Conservation (phyloP, 2,113 vertebrate species). For the Cnemophilus loriae region DNA sequence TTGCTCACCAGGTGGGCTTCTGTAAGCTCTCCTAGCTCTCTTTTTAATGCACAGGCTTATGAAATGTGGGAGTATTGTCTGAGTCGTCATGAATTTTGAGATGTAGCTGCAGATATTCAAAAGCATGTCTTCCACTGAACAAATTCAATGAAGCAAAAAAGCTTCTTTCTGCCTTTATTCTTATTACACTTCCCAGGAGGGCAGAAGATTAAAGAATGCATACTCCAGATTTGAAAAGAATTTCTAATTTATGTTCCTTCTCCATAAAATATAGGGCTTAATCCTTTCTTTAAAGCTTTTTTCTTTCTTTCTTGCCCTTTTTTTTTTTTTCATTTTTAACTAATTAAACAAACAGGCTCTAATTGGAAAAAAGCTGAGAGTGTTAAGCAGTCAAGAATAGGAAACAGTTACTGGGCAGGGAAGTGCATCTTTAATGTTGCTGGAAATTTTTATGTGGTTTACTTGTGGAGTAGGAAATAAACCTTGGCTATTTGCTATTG, state of each 20-base stretch:
- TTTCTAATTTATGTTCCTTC: conserved; percentile 70
- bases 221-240: conserved; percentile 63
- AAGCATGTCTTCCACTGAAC: conserved; percentile 54
- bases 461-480: conserved; percentile 55
- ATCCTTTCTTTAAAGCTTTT: conserved; percentile 64
- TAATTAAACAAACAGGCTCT: conserved; percentile 66
- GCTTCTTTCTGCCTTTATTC: conserved; percentile 37
- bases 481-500: conserved; percentile 63
- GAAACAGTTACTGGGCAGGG: conserved; percentile 67
- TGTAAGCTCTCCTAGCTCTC: neutral
- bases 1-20: conserved; percentile 36
- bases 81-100: conserved; percentile 56
- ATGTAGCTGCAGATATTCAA: conserved; percentile 54
- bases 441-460: conserved; percentile 71
- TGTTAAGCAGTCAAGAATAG: conserved; percentile 66
- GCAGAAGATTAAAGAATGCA: conserved; percentile 53
- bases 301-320: neutral
- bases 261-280: conserved; percentile 67
- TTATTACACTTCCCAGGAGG: conserved; percentile 59
- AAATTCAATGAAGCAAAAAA: conserved; percentile 62
- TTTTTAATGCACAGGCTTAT: conserved; percentile 24
- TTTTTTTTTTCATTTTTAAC: neutral
- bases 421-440: conserved; percentile 63
- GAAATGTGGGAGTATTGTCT: conserved; percentile 33
- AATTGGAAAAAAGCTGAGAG: conserved; percentile 70